Percentiles rank a stretch among this genome's conserved stretches.
Conservation (phyloP, 2,113 vertebrate species). For the Dicaeum eximium region DNA sequence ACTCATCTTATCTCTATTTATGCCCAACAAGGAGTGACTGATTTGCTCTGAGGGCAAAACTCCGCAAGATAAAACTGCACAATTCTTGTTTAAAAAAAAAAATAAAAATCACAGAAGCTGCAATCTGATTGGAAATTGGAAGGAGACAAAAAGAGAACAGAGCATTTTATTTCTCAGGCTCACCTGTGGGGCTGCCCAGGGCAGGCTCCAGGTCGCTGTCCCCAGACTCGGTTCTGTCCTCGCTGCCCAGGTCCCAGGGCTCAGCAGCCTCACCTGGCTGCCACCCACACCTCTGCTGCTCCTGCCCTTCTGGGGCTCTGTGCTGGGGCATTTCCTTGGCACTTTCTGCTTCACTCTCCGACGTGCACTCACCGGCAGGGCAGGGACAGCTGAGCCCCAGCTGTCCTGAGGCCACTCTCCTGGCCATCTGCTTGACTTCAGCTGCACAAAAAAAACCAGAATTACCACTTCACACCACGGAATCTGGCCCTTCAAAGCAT, state of each 20-base stretch:
- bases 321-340: neutral
- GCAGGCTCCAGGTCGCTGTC: neutral
- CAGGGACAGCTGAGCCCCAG: neutral
- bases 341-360: slow-evolving; percentile 46
- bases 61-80: neutral
- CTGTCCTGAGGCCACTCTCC: slow-evolving; percentile 60
- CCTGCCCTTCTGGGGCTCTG: neutral
- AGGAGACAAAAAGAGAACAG: neutral
- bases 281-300: neutral
- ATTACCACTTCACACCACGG: neutral
- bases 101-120: neutral
- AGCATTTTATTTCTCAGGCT: neutral
- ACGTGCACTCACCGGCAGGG: neutral
- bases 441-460: slow-evolving; percentile 26
- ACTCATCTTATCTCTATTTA: neutral
- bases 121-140: neutral
- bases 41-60: neutral
- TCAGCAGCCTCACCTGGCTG: neutral
- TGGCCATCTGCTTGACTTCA: slow-evolving; percentile 73
- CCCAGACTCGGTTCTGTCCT: neutral
- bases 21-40: neutral
- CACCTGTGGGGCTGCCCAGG: slow-evolving; percentile 1
- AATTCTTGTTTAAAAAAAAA: neutral
- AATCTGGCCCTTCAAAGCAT: neutral
- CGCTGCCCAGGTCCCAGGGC: neutral